phyloP scores from a whole-genome alignment of 92 coral and sea anemone genomes.

The Isaurus tuberculatus region DNA sequence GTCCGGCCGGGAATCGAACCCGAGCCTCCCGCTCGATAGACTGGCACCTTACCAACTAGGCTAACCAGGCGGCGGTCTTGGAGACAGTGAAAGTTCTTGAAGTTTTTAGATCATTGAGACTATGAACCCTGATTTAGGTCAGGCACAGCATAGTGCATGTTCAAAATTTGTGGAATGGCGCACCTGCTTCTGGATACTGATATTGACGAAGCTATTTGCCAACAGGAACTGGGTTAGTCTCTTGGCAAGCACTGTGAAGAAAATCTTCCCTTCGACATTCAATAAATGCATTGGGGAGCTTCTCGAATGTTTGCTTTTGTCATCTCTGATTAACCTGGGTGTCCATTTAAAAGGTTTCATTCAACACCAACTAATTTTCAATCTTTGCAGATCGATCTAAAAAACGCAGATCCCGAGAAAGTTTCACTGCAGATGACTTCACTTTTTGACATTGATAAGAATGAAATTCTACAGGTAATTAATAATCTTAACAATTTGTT shows the following conservation, averaged over 20 bases:
- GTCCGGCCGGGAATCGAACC: too few relatives aligned
- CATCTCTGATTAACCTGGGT: too few relatives aligned
- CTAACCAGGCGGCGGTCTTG: too few relatives aligned
- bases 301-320: too few relatives aligned
- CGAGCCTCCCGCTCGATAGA: too few relatives aligned
- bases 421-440: conserved; percentile 92
- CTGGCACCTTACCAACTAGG: too few relatives aligned
- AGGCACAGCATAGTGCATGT: too few relatives aligned
- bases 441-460: conserved; percentile 71
- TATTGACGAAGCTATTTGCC: not conserved
- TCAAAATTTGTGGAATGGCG: too few relatives aligned
- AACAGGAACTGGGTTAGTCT: not conserved
- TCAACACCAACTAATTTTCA: not conserved
- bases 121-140: too few relatives aligned
- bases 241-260: not conserved
- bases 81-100: too few relatives aligned
- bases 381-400: conserved; percentile 75
- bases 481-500: not conserved
- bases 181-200: not conserved
- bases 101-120: too few relatives aligned
- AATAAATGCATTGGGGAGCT: not conserved
- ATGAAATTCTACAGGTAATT: conserved; percentile 77
- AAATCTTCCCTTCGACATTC: not conserved
- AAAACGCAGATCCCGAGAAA: conserved; percentile 85
- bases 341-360: not conserved